A percentile compares a stretch with the other conserved stretches of the same genome.
These are phyloP conservation scores for Bettongia penicillata DNA, from an alignment of 2,113 vertebrate species.

Conservation along the genomic window DNA sequence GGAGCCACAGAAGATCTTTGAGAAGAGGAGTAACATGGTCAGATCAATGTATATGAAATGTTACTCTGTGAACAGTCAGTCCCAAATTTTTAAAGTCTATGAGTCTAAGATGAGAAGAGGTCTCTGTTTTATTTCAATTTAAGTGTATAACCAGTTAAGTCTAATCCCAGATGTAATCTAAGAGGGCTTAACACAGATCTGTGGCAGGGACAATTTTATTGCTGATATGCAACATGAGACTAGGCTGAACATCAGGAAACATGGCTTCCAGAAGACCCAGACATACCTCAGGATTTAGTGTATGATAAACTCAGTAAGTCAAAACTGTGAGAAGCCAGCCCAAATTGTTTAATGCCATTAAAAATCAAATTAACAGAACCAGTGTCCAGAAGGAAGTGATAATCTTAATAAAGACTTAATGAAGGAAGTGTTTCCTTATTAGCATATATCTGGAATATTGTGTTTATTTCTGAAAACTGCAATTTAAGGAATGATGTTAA, in stretches of 20 bases:
- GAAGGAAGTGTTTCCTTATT: neutral
- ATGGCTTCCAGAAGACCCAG: neutral
- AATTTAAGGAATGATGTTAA: neutral
- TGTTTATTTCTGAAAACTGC: neutral
- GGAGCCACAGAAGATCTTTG: neutral
- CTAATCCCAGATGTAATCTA: neutral
- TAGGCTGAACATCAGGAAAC: neutral
- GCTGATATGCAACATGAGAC: neutral
- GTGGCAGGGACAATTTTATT: neutral
- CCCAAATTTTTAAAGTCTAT: neutral
- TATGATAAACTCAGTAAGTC: neutral
- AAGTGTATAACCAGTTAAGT: neutral
- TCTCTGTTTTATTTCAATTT: neutral
- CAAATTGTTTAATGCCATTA: neutral
- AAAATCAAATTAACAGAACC: neutral
- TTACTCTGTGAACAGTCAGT: neutral
- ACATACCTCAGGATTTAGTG: neutral
- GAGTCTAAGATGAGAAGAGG: neutral
- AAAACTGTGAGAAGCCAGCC: neutral
- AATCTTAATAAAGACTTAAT: neutral
- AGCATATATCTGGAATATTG: neutral
- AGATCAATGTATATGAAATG: neutral
- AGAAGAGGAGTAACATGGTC: neutral
- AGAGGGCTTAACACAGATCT: neutral
- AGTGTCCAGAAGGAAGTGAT: neutral